Base-by-base conservation (phyloP, 1,140 invertebrate species). In the Heliothis virescens region DNA sequence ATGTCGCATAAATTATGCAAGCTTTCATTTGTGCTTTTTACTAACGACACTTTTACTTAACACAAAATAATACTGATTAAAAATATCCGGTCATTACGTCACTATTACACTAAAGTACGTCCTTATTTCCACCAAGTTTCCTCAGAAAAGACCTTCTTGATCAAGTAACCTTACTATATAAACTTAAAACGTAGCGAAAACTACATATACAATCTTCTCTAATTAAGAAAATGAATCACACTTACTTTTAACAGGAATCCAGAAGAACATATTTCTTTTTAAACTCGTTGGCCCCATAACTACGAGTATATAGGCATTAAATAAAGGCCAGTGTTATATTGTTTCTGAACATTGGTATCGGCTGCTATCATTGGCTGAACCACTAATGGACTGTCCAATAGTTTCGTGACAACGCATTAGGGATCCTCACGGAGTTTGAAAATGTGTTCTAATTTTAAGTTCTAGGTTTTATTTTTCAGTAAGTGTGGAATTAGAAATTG, bases 211-310 rank as follows among this genome's bases (percentile, higher is more conserved):
- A n/a, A n/a, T 13, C 0, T 53, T 3, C 4, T 55, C 15, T 16
- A 34, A n/a, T 55, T 55, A 55, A 21, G 1, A 71, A 29, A 21
- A 53, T 11, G 57, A 48, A n/a, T n/a, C 48, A 0, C 52, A 82
- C 82, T 87, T 80, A 87, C 85, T 87, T 77, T 79, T 83, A 21
- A 71, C 55, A 21, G 85, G 75, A 11, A 85, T 85, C 81, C 83
- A 87, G 59, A 82, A 79, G 0, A 81, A 78, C n/a, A 76, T 26
- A 34, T 76, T 81, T 41, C 79, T 71, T 26, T 57, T 83, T 16
- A 73, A 73, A 9, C 71, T 21, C 13, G 80, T 82, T 71, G 67
- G 78, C 13, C 69, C 79, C 80, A 83, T 83, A 41, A 5, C 5
- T 41, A n/a, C n/a, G n/a, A n/a, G n/a, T n/a, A 41, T 41, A 41